phyloP scores from a whole-genome alignment of 2,888 invertebrate genomes.

The Priocnemis perturbator region DNA sequence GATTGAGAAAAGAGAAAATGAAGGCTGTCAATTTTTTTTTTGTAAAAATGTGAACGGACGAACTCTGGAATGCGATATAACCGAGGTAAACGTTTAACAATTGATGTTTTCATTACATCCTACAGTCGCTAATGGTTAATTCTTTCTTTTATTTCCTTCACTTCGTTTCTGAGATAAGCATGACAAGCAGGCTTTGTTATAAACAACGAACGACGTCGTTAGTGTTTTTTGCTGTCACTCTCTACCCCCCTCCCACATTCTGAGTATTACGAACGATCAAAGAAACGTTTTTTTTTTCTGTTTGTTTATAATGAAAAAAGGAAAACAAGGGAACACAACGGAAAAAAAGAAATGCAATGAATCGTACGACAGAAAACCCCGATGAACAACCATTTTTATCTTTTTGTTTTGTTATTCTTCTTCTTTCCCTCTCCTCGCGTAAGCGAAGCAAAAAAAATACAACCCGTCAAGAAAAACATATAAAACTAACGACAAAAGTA shows the following conservation, averaged over 20 bases:
- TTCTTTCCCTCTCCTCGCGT: not conserved
- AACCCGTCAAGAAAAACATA: not conserved
- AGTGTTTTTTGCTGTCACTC: slow-evolving; percentile 15
- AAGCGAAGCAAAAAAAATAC: too few species aligned
- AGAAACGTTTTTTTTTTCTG: slow-evolving; percentile 12
- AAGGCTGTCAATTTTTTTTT: slow-evolving; percentile 12
- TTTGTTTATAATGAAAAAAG: slow-evolving; percentile 30
- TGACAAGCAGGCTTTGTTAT: slow-evolving; percentile 16
- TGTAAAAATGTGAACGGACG: not conserved
- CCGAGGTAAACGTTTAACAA: slow-evolving; percentile 42
- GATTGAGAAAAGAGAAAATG: slow-evolving; percentile 38
- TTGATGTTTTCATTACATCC: slow-evolving; percentile 28
- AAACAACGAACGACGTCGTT: too few species aligned
- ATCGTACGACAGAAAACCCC: slow-evolving; percentile 22
- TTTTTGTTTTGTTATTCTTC: not conserved
- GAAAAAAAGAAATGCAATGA: slow-evolving; percentile 38
- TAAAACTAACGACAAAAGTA: slow-evolving; percentile 24
- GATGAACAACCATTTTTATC: slow-evolving; percentile 8
- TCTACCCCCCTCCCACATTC: slow-evolving; percentile 13
- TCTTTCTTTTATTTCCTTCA: slow-evolving; percentile 32
- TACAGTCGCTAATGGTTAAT: slow-evolving; percentile 29
- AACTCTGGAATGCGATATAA: slow-evolving; percentile 55
- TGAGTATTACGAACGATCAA: slow-evolving; percentile 49
- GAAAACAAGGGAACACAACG: slow-evolving; percentile 17
- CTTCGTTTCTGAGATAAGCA: slow-evolving; percentile 32